phyloP scores from a whole-genome alignment of 2,888 invertebrate species.

The Drosophila emarginata region DNA sequence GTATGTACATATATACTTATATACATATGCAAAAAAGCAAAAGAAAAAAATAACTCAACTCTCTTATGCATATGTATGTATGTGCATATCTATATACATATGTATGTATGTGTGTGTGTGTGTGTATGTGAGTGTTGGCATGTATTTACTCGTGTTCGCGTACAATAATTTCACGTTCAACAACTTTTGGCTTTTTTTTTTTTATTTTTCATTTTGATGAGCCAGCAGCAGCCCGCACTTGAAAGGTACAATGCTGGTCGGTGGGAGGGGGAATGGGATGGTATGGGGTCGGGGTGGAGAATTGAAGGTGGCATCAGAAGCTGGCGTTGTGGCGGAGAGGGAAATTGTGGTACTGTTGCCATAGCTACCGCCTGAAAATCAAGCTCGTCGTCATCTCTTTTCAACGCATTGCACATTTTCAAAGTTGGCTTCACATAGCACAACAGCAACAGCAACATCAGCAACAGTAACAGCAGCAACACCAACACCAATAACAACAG shows the following conservation, averaged over 20 bases:
- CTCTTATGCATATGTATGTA: constrained; percentile 12
- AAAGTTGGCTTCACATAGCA: constrained; percentile 18
- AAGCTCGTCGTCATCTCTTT: constrained; percentile 59
- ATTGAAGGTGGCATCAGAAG: too few relatives aligned
- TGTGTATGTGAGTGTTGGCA: constrained; percentile 20
- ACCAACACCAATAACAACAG: not conserved
- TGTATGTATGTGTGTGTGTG: constrained; percentile 7
- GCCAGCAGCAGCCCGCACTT: constrained; percentile 67
- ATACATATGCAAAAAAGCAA: not conserved
- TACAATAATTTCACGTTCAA: constrained; percentile 75
- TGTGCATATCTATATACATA: constrained; percentile 2
- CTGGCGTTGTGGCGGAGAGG: not conserved
- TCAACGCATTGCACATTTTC: constrained; percentile 50
- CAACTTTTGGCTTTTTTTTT: constrained; percentile 68
- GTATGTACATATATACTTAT: too few relatives aligned
- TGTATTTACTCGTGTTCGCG: constrained; percentile 74
- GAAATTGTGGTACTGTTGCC: constrained; percentile 45
- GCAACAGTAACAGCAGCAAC: constrained; percentile 2
- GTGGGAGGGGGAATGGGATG: not conserved
- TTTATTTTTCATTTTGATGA: constrained; percentile 53
- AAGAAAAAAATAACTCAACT: not conserved
- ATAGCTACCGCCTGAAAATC: constrained; percentile 65
- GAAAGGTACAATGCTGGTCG: constrained; percentile 44
- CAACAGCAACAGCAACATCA: not conserved
- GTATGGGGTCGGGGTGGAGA: not conserved